Percentiles rank a stretch among this genome's conserved stretches.
Conservation (phyloP, 2,113 vertebrate species). For the Oreochromis aureus region DNA sequence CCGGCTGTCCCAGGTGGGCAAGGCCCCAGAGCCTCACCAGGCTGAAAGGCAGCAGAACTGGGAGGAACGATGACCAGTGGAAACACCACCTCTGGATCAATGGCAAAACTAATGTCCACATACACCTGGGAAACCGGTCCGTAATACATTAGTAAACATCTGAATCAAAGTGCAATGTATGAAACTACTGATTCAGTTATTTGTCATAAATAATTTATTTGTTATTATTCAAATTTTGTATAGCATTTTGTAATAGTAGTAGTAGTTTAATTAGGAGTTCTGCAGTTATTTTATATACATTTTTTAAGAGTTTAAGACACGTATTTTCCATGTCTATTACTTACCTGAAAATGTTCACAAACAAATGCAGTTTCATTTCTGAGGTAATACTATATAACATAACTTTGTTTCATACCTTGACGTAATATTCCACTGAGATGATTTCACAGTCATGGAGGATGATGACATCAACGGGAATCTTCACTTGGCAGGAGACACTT, state of each 20-base stretch:
- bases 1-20: not conserved
- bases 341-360: not conserved
- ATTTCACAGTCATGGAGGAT: not conserved
- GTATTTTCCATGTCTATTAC: not conserved
- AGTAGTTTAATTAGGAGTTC: not conserved
- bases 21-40: not conserved
- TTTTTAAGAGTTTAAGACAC: not conserved
- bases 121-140: conserved; percentile 37
- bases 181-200: not conserved
- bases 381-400: not conserved
- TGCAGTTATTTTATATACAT: not conserved
- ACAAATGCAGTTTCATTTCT: not conserved
- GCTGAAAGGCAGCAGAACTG: not conserved
- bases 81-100: conserved; percentile 50
- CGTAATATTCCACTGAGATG: not conserved
- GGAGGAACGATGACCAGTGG: conserved; percentile 46
- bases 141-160: not conserved
- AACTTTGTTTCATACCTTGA: not conserved
- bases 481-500: conserved; percentile 19
- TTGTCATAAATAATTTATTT: not conserved
- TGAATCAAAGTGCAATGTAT: not conserved
- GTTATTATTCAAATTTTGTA: not conserved
- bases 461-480: not conserved
- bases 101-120: conserved; percentile 59
- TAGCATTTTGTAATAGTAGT: not conserved